A percentile compares a stretch with the other conserved stretches of the same genome.
Conservation (phyloP, 2,888 invertebrate species). For the Scotopteryx bipunctaria region DNA sequence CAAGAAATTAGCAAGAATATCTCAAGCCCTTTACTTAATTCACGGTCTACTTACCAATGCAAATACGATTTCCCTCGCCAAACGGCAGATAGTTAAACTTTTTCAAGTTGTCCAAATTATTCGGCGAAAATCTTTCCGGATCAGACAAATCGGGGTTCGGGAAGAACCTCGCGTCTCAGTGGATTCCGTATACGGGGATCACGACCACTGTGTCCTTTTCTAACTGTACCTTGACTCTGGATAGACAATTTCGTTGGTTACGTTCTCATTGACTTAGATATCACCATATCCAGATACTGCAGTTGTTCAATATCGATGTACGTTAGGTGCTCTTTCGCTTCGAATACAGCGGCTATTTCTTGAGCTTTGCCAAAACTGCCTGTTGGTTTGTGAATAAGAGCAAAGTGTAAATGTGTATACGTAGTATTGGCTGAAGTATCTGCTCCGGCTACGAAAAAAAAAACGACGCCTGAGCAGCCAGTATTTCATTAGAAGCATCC, state of each 20-base stretch:
- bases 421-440: too few species aligned
- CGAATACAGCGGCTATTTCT: too few species aligned
- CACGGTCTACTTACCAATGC: conserved; percentile 65
- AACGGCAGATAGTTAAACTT: conserved; percentile 73
- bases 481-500: too few species aligned
- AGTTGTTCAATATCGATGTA: conserved; percentile 58
- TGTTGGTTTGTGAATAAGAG: too few species aligned
- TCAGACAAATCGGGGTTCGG: conserved; percentile 67
- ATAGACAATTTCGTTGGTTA: conserved; percentile 60
- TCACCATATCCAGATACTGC: conserved; percentile 65
- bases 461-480: too few species aligned
- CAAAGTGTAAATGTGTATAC: too few species aligned
- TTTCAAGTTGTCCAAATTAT: conserved; percentile 43
- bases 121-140: conserved; percentile 70
- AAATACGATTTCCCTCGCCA: conserved; percentile 77
- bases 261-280: conserved; percentile 61
- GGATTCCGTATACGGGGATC: conserved; percentile 56
- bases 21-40: conserved; percentile 20
- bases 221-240: conserved; percentile 54
- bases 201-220: conserved; percentile 46
- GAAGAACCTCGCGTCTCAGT: conserved; percentile 61
- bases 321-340: conserved; percentile 48
- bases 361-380: too few species aligned
- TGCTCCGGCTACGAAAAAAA: too few species aligned
- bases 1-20: conserved; percentile 25